A percentile compares a stretch with the other conserved stretches of the same genome.
phyloP scores from a whole-genome alignment of 2,797 vertebrate species.

The Calcarius lapponicus region DNA sequence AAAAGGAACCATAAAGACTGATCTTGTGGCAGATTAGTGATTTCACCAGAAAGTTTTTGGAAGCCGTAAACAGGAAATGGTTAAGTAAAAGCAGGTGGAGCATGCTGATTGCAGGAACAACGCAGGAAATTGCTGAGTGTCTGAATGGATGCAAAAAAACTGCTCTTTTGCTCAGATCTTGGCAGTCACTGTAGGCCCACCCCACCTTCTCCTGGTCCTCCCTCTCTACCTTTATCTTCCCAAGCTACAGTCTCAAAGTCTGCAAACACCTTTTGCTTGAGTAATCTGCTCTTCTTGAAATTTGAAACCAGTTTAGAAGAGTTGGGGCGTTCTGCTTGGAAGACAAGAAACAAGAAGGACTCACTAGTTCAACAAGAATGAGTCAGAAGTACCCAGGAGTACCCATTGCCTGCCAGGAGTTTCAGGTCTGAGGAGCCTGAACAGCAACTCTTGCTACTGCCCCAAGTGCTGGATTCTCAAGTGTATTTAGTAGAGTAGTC shows the following conservation, averaged over 20 bases:
- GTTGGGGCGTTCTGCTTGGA: neutral
- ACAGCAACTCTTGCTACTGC: neutral
- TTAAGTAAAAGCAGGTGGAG: slow-evolving; percentile 80
- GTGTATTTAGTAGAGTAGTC: neutral
- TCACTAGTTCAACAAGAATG: neutral
- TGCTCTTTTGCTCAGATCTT: slow-evolving; percentile 49
- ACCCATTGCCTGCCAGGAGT: neutral
- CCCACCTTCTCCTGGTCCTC: neutral
- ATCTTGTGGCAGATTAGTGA: slow-evolving; percentile 25
- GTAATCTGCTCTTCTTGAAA: neutral
- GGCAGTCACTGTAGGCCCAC: neutral
- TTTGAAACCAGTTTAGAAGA: neutral
- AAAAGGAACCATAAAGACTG: neutral
- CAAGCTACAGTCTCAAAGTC: neutral
- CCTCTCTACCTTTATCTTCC: neutral
- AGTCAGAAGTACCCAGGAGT: neutral
- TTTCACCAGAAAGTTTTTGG: slow-evolving; percentile 55
- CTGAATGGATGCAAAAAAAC: slow-evolving; percentile 71
- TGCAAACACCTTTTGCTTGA: slow-evolving; percentile 42
- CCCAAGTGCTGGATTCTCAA: neutral
- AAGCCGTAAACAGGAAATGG: slow-evolving; percentile 76
- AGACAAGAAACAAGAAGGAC: neutral
- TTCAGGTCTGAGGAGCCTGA: neutral
- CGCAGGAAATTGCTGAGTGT: slow-evolving; percentile 77
- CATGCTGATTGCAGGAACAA: slow-evolving; percentile 53